Evolutionary conservation across 1,140 invertebrate species (phyloP).

Genomic region (Drosophila obscura): DNA sequence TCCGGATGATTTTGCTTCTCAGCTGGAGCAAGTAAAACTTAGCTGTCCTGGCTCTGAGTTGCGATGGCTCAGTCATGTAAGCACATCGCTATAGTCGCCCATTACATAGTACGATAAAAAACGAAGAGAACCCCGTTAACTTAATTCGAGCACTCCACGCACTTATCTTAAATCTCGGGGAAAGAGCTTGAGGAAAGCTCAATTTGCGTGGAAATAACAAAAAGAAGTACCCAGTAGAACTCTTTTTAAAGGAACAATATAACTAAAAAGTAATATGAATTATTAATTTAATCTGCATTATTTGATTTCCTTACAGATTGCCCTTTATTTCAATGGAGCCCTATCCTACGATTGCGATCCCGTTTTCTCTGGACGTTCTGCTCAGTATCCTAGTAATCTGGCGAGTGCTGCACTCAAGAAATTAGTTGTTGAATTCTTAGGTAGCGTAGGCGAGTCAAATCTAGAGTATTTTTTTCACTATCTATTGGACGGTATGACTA

Average conservation of each 20-base stretch:
- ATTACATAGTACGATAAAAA: not conserved
- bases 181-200: too few species aligned
- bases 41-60: constrained; percentile 69
- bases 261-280: not conserved
- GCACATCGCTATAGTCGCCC: not conserved
- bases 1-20: constrained; percentile 62
- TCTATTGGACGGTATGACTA: constrained; percentile 86
- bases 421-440: constrained; percentile 72
- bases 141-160: too few species aligned
- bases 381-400: constrained; percentile 71
- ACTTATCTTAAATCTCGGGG: too few species aligned
- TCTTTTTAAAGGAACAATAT: too few species aligned
- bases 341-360: constrained; percentile 74
- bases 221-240: too few species aligned
- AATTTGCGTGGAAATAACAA: too few species aligned
- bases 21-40: constrained; percentile 68
- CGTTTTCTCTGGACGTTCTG: constrained; percentile 71
- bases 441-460: constrained; percentile 84
- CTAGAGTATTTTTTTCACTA: constrained; percentile 86
- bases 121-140: not conserved
- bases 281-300: not conserved
- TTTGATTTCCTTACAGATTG: constrained; percentile 31
- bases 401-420: constrained; percentile 50
- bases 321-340: constrained; percentile 61
- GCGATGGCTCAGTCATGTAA: constrained; percentile 74